A percentile compares a stretch with the other conserved stretches of the same genome.
phyloP scores from a whole-genome alignment of 2,888 invertebrate genomes.

The Geotrupes spiniger region DNA sequence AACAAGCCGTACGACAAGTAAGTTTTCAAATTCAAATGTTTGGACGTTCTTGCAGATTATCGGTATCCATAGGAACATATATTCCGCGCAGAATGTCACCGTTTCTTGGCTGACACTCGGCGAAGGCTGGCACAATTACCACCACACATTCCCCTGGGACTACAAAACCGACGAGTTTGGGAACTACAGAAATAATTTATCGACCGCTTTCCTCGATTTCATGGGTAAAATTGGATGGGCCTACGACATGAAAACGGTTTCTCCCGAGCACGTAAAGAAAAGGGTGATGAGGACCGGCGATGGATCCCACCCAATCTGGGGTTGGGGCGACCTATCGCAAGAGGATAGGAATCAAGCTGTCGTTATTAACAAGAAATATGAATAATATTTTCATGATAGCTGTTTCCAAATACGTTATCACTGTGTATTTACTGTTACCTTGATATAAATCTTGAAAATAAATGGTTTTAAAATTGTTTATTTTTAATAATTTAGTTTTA shows the following conservation, averaged over 20 bases:
- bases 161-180: neutral
- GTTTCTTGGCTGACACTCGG: neutral
- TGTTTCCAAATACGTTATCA: too few relatives aligned
- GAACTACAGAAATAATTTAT: neutral
- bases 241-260: conserved; percentile 63
- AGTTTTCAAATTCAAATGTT: too few relatives aligned
- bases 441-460: too few relatives aligned
- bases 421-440: too few relatives aligned
- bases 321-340: too few relatives aligned
- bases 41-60: too few relatives aligned
- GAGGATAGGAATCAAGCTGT: too few relatives aligned
- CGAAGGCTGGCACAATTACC: too few relatives aligned
- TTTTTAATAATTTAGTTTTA: too few relatives aligned
- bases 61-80: neutral
- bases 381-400: too few relatives aligned
- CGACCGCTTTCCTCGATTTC: neutral
- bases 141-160: neutral
- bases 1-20: conserved; percentile 45
- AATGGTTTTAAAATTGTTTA: too few relatives aligned
- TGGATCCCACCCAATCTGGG: conserved; percentile 55
- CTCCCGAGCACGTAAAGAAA: conserved; percentile 63
- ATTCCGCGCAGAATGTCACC: neutral
- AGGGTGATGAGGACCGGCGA: conserved; percentile 72
- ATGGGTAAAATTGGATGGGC: conserved; percentile 1
- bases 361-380: too few relatives aligned